Conservation (phyloP, 2,113 vertebrate species). For the Cephalophus harveyi region DNA sequence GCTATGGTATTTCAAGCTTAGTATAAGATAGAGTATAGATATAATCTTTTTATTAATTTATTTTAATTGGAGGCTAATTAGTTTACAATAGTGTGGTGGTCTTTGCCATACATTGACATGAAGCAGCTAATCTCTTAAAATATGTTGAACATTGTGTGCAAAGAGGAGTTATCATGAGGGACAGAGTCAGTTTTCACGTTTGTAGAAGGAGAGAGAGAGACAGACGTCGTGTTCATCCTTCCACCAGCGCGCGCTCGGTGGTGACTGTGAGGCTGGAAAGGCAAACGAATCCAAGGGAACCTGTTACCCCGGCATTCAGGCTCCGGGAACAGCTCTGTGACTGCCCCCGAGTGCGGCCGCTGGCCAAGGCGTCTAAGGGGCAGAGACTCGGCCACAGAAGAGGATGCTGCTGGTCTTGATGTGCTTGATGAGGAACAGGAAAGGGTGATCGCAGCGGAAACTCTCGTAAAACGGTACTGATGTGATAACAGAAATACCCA, state of each 20-base stretch:
- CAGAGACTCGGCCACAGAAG: conserved; percentile 76
- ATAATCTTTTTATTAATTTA: neutral
- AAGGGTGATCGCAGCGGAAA: conserved; percentile 81
- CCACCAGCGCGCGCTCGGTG: neutral
- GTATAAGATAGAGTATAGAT: neutral
- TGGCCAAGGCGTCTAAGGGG: conserved; percentile 21
- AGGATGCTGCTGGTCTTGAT: conserved; percentile 76
- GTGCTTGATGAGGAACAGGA: conserved; percentile 86
- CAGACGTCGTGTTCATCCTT: no score
- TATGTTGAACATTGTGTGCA: no score
- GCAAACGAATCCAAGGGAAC: neutral
- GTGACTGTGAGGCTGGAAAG: neutral
- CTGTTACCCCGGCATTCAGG: no score
- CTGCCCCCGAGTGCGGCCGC: rapidly evolving
- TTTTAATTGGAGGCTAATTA: neutral
- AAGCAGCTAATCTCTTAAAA: neutral
- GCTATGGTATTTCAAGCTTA: neutral
- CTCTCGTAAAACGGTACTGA: rapidly evolving
- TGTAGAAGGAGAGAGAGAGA: no score
- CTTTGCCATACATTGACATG: neutral
- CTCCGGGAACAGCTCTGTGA: neutral
- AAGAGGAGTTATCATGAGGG: no score
- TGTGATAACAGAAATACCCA: rapidly evolving
- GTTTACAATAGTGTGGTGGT: neutral
- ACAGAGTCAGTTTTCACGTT: no score